Base-by-base conservation (phyloP, 2,888 invertebrate species). In the Eulithis testata region DNA sequence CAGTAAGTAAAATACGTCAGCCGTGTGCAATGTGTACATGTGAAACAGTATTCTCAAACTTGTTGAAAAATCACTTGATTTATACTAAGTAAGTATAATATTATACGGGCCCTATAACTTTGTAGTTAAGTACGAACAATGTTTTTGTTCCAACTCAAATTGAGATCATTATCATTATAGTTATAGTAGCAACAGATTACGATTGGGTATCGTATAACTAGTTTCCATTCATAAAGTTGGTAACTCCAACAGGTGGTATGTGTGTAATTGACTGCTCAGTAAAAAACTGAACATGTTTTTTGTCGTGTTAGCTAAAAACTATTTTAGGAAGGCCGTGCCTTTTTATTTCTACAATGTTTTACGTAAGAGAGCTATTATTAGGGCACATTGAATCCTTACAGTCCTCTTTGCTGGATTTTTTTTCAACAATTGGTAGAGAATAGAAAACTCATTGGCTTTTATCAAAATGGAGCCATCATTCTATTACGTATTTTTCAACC, bases 151-250 rank as follows among this genome's bases (percentile, higher is more conserved):
- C 7, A 50, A 27, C 36, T 60, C 66, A 53, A 63, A 56, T 66
- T 53, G 21, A 53, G 66, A 67, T 67, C 36, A 54, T 44, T 61
- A 67, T 63, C 63, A 60, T 63, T 37, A 21, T 49, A 60, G 63
- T 63, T 37, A 21, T 49, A 60, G 63, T 63, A 56, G 56, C 57
- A 54, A 63, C 63, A 63, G 61, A 67, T 67, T 60, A 57, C 60
- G 63, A 63, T 63, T 49, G 31, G 55, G 44, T 60, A 63, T 60
- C 62, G 44, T 60, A 63, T 50, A 67, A 67, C 67, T 58, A 21
- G 67, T 67, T 67, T 67, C 55, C 63, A 67, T 67, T 67, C 67
- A 67, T 57, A 66, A 55, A 61, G 57, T 31, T 44, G 60, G 63
- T 63, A 60, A 57, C 14, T 60, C 66, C 57, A 63, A 64, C 66